Evolutionary conservation across 2,888 invertebrate species (phyloP).

Genomic region (Hydraecia micacea): DNA sequence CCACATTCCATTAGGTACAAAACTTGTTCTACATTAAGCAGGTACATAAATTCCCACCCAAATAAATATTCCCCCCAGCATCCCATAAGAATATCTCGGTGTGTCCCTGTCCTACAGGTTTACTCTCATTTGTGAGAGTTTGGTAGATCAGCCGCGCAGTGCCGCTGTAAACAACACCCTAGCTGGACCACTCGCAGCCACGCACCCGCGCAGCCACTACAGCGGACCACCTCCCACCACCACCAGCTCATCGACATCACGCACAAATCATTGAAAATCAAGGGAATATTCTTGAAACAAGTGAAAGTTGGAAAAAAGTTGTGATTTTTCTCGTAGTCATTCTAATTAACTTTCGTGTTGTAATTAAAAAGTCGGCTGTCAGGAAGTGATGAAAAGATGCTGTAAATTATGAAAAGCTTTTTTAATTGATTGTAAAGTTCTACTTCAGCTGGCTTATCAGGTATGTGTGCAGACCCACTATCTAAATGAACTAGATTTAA

Average conservation of each 20-base stretch:
- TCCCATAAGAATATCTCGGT: slow-evolving; percentile 20
- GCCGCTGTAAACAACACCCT: slow-evolving; percentile 49
- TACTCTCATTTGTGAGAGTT: slow-evolving; percentile 73
- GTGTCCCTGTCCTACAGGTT: slow-evolving; percentile 41
- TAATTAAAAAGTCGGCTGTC: background rate
- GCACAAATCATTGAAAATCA: background rate
- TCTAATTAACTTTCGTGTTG: background rate
- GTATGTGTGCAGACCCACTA: slow-evolving; percentile 13
- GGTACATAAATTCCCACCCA: background rate
- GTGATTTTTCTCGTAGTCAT: background rate
- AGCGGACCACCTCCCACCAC: background rate
- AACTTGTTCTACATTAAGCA: background rate
- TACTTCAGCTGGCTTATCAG: slow-evolving; percentile 10
- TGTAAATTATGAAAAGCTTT: slow-evolving; percentile 21
- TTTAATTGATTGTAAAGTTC: background rate
- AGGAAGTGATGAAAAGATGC: slow-evolving; percentile 1
- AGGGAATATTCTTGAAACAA: slow-evolving; percentile 1
- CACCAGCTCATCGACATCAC: background rate
- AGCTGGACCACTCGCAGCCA: slow-evolving; percentile 7
- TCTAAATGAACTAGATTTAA: background rate
- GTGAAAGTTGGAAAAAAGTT: background rate
- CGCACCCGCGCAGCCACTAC: background rate
- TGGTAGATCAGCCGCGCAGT: slow-evolving; percentile 54
- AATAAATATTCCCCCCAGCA: background rate
- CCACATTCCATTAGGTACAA: background rate